These are phyloP conservation scores for Brachypodius melanocephalos DNA, from an alignment of 2,113 vertebrate species.

Conservation along the genomic window DNA sequence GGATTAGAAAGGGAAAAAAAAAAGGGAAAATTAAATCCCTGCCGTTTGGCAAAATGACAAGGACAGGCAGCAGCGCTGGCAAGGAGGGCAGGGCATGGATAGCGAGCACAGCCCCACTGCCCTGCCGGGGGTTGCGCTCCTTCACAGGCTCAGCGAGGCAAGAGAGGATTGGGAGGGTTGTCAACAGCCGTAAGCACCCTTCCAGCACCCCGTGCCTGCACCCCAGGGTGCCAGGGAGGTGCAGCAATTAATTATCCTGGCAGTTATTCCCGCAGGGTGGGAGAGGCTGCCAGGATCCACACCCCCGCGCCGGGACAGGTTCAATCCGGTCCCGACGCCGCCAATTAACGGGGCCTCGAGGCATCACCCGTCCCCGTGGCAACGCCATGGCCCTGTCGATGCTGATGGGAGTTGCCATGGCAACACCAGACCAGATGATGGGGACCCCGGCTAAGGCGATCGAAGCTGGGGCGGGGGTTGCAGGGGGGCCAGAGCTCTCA, in stretches of 20 bases:
- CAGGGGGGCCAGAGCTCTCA: not conserved
- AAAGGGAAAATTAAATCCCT: constrained; percentile 37
- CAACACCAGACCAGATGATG: not conserved
- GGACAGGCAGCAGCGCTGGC: not conserved
- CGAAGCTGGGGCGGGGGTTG: not conserved
- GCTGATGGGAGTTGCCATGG: constrained; percentile 47
- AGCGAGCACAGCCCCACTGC: not conserved
- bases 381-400: constrained; percentile 14
- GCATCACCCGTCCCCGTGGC: constrained; percentile 33
- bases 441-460: not conserved
- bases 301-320: accelerated
- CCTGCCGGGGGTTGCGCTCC: accelerated
- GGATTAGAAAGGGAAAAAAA: constrained; percentile 30
- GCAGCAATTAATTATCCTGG: not conserved
- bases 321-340: not conserved
- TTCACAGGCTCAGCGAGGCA: not conserved
- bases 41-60: constrained; percentile 32
- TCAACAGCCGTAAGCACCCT: not conserved
- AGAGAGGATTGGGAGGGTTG: not conserved
- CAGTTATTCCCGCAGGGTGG: not conserved
- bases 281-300: not conserved
- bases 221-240: not conserved
- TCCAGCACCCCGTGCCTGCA: accelerated
- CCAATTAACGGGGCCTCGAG: constrained; percentile 41
- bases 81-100: not conserved